phyloP scores from a whole-genome alignment of 2,797 vertebrate genomes.

The Gymnothorax reevesii region DNA sequence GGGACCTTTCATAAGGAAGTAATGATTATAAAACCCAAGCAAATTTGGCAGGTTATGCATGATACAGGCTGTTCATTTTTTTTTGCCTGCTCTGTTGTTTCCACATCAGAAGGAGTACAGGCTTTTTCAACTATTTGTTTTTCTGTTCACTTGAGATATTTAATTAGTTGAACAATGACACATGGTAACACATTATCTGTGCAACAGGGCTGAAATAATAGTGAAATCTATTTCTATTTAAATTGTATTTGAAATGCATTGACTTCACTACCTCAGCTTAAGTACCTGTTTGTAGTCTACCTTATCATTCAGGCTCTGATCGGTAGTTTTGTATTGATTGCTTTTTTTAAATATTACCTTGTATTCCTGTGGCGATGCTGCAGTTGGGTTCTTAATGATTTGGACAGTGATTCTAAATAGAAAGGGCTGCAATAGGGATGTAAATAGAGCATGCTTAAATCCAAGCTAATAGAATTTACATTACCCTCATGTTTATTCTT shows the following conservation, averaged over 20 bases:
- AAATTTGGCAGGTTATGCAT: background rate
- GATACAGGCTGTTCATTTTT: background rate
- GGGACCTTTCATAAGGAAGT: background rate
- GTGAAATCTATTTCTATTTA: background rate
- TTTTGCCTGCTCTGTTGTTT: background rate
- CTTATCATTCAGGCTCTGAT: background rate
- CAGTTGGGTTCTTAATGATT: background rate
- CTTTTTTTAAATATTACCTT: no score
- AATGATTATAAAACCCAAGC: background rate
- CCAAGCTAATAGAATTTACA: no score
- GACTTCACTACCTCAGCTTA: background rate
- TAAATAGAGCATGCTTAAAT: no score
- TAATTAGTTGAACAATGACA: background rate
- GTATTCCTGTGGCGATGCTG: background rate
- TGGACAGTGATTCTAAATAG: background rate
- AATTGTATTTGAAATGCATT: background rate
- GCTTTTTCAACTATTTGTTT: background rate
- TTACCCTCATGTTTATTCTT: no score
- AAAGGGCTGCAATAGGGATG: background rate
- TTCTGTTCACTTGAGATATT: background rate
- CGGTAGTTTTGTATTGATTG: background rate
- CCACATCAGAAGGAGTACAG: background rate
- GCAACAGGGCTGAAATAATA: background rate
- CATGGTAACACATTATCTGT: background rate
- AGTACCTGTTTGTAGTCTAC: background rate